Evolutionary conservation across 2,888 invertebrate genomes (phyloP).

Genomic region (Camponotus fellah): DNA sequence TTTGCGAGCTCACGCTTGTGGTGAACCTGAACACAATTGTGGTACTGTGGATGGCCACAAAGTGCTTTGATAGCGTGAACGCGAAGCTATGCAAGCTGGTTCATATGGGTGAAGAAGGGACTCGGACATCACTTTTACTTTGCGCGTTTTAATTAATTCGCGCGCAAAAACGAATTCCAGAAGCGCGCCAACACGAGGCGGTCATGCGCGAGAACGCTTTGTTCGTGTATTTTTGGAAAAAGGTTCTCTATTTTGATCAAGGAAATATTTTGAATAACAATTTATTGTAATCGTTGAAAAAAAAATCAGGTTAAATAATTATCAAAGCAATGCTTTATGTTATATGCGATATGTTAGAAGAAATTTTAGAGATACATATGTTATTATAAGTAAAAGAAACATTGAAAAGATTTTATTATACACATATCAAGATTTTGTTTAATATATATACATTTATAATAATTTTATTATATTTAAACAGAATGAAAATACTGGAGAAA

Average conservation of each 20-base stretch:
- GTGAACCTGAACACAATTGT: conserved; percentile 65
- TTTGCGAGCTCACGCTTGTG: conserved; percentile 28
- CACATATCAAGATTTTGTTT: neutral
- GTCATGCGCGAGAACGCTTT: neutral
- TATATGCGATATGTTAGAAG: neutral
- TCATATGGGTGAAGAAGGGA: conserved; percentile 8
- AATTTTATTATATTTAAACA: neutral
- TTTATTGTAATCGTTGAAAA: neutral
- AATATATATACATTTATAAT: neutral
- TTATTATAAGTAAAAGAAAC: neutral
- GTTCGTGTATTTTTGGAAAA: neutral
- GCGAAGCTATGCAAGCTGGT: conserved; percentile 26
- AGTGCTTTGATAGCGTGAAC: conserved; percentile 66
- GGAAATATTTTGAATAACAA: neutral
- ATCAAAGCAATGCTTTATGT: neutral
- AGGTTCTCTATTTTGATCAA: neutral
- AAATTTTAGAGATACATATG: neutral
- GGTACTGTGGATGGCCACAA: conserved; percentile 63
- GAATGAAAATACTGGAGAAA: neutral
- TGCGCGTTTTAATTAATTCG: conserved; percentile 61
- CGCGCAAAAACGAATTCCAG: conserved; percentile 31
- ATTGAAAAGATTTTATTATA: neutral
- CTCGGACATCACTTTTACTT: conserved; percentile 52
- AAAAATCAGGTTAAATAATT: no score
- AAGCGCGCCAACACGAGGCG: neutral